Conservation (phyloP, 2,888 invertebrate species). For the Ditylenchus weischeri region DNA sequence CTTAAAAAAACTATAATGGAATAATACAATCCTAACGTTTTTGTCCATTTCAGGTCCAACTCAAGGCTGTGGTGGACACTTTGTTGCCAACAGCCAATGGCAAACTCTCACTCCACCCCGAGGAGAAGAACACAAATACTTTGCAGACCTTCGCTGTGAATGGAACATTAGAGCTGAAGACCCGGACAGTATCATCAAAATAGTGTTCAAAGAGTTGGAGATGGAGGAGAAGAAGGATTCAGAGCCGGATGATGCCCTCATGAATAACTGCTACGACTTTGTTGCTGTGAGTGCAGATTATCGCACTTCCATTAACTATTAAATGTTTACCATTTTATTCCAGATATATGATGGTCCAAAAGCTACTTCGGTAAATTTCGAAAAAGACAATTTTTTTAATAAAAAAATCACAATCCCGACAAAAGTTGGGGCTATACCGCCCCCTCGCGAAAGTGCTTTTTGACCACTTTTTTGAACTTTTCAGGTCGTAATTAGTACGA, state of each 20-base stretch:
- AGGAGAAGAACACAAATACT: slow-evolving; percentile 39
- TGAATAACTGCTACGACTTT: slow-evolving; percentile 34
- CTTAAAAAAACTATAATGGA: too few species aligned
- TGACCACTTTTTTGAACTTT: too few species aligned
- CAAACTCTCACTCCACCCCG: slow-evolving; percentile 42
- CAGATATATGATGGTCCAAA: slow-evolving; percentile 54
- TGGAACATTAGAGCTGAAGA: slow-evolving; percentile 42
- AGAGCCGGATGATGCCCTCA: not conserved
- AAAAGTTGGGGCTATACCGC: too few species aligned
- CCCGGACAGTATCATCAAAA: slow-evolving; percentile 30
- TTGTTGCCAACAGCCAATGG: slow-evolving; percentile 45
- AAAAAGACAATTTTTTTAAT: too few species aligned
- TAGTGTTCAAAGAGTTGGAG: slow-evolving; percentile 34
- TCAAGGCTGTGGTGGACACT: slow-evolving; percentile 52
- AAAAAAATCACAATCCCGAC: too few species aligned
- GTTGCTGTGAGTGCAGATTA: slow-evolving; percentile 30
- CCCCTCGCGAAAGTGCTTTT: too few species aligned
- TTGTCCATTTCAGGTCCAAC: slow-evolving; percentile 35
- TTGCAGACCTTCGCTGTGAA: slow-evolving; percentile 44
- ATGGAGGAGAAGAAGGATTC: slow-evolving; percentile 26
- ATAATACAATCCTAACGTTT: not conserved
- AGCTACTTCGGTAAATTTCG: slow-evolving; percentile 30
- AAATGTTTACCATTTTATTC: slow-evolving; percentile 8
- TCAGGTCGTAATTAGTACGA: too few species aligned
- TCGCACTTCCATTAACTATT: not conserved